Base-by-base conservation (phyloP, 2,113 vertebrate species). In the Catagonus wagneri region DNA sequence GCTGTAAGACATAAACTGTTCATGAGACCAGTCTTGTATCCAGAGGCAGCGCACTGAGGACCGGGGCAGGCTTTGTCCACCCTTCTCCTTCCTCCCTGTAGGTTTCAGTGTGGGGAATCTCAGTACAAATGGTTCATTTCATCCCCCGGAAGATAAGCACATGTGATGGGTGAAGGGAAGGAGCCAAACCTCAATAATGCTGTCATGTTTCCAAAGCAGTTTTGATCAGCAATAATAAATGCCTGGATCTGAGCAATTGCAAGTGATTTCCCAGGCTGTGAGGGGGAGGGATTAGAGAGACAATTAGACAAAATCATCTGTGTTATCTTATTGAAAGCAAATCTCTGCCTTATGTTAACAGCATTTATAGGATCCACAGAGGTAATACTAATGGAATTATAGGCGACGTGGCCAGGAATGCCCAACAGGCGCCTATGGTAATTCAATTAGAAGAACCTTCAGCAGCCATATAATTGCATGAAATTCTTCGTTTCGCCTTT, bases 301-400 rank as follows among this genome's bases (percentile, higher is more conserved):
- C 96, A 98, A 97, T 97, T 97, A 97, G 89, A 72, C 83, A 96
- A 80, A 95, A 93, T 97, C 93, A 95, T 97, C 96, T 93, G 89
- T 95, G 96, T 96, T 96, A 97, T 97, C 93, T 66, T 95, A 95
- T 81, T 96, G 92, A 97, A 96, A 96, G 87, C 89, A 96, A 97
- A 97, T 97, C 93, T 92, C 89, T 74, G 95, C 97, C 93, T 97
- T 95, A 92, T 95, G 95, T 93, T 97, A 95, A 96, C 75, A 80
- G 61, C 89, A 91, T 97, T 96, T 96, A 86, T 91, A 95, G 93
- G 89, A 87, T 90, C 75, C 92, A 92, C 87, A 63, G 96, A 95
- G 89, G 96, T 95, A 93, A 97, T 93, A 86, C 86, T 94, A 90
- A 94, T 96, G 86, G 94, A 97, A 97, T 97, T 96, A 95, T 13